Evolutionary conservation across 2,113 vertebrate genomes (phyloP).

Genomic region (Chionomys nivalis): DNA sequence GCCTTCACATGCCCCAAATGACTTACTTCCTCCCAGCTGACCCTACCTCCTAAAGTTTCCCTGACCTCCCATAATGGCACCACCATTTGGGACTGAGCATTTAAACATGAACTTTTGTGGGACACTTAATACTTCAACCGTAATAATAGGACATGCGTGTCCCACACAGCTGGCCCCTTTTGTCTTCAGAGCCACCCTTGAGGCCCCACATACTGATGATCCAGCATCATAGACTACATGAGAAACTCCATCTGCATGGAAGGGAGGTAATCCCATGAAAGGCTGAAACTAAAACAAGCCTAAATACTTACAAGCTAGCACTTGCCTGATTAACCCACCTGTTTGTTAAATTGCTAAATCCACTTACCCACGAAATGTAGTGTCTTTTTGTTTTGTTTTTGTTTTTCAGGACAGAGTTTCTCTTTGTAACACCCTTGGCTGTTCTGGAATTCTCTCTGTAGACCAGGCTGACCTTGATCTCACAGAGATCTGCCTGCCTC

Average conservation of each 20-base stretch:
- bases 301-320: background rate
- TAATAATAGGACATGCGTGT: accelerated
- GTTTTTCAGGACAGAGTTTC: background rate
- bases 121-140: background rate
- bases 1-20: background rate
- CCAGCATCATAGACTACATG: background rate
- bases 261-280: background rate
- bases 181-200: background rate
- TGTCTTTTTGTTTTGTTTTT: background rate
- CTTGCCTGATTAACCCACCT: background rate
- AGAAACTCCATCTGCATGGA: background rate
- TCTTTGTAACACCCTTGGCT: background rate
- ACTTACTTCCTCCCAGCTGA: background rate
- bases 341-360: background rate
- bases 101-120: background rate
- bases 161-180: background rate
- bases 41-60: background rate
- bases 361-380: background rate
- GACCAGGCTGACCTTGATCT: background rate
- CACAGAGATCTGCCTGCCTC: background rate
- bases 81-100: background rate
- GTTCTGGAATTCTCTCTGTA: background rate
- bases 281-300: background rate
- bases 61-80: background rate
- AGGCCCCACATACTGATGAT: background rate